Base-by-base conservation (phyloP, 92 coral and sea anemone genomes). In the Porites cylindrica region DNA sequence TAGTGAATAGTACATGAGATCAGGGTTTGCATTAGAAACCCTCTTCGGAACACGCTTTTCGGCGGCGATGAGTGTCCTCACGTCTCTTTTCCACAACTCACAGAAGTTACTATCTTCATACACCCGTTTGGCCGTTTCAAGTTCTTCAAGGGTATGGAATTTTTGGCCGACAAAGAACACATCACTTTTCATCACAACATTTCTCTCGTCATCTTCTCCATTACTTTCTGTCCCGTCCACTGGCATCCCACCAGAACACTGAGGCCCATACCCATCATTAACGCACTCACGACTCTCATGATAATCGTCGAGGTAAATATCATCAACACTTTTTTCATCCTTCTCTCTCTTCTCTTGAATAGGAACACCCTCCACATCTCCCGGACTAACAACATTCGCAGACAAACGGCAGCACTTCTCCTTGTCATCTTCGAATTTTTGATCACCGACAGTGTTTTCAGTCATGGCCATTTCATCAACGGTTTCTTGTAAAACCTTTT, bases 71-170 rank as follows among this genome's bases (percentile, higher is more conserved):
- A 83, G 72, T 72, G 81, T 83, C 69, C 81, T 71, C 60, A 66
- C 79, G 14, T 71, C 79, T 71, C 87, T 82, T 32, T 82, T 82
- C 79, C 87, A 82, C 76, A 82, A 60, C 60, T 82, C 86, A 62
- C 78, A 82, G 60, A 69, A 82, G 23, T 69, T 9, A 50, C 32
- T 29, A n/a, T 20, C 6, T 67, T 82, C 86, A 19, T 82, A 70
- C 21, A 69, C 26, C 56, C 47, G 64, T 67, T 69, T 82, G 54
- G 77, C 78, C 32, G 78, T 74, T 53, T 74, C 60, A 74, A 53
- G 66, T 20, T 82, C 86, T 17, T 21, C 19, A 12, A 82, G n/a
- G 56, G 4, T 53, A 82, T 32, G 58, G 50, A 82, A 82, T 24
- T 82, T 82, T 53, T 66, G 50, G 5, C 86, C 86, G 16, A 82